Conservation (phyloP, 2,113 vertebrate genomes). For the Periophthalmus modestus region DNA sequence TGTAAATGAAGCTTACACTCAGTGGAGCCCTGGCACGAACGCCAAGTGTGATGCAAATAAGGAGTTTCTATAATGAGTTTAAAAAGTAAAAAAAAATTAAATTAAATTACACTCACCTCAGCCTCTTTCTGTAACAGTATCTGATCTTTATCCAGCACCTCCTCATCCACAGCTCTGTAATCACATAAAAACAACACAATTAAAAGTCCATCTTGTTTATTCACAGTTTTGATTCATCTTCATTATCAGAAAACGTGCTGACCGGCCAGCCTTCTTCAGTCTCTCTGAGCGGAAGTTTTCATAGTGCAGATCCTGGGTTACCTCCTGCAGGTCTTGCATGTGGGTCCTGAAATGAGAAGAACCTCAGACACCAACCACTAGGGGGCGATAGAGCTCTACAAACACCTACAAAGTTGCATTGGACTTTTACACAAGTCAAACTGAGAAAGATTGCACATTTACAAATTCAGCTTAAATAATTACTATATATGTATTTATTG, state of each 20-base stretch:
- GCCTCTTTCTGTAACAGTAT: conserved; percentile 93
- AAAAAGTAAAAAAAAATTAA: too few relatives aligned
- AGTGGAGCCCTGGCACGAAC: not conserved
- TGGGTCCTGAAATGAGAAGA: conserved; percentile 76
- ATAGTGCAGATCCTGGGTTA: conserved; percentile 88
- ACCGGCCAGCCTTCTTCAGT: conserved; percentile 87
- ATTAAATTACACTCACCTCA: conserved; percentile 78
- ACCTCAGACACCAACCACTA: conserved; percentile 34
- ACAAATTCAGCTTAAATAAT: too few relatives aligned
- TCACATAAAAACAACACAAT: conserved; percentile 4
- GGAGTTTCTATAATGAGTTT: too few relatives aligned
- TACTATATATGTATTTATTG: not conserved
- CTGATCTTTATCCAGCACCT: conserved; percentile 90
- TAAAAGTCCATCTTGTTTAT: not conserved
- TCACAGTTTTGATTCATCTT: not conserved
- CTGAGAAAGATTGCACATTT: too few relatives aligned
- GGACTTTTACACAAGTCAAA: too few relatives aligned
- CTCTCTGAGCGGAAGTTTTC: conserved; percentile 92
- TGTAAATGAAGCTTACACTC: conserved; percentile 51
- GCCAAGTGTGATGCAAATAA: not conserved
- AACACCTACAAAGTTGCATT: not conserved
- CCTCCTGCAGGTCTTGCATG: conserved; percentile 91
- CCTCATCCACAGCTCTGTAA: conserved; percentile 85
- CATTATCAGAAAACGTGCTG: conserved; percentile 25
- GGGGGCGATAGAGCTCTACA: conserved; percentile 48